Evolutionary conservation across 2,113 vertebrate species (phyloP).

Genomic region (Morone chrysops): DNA sequence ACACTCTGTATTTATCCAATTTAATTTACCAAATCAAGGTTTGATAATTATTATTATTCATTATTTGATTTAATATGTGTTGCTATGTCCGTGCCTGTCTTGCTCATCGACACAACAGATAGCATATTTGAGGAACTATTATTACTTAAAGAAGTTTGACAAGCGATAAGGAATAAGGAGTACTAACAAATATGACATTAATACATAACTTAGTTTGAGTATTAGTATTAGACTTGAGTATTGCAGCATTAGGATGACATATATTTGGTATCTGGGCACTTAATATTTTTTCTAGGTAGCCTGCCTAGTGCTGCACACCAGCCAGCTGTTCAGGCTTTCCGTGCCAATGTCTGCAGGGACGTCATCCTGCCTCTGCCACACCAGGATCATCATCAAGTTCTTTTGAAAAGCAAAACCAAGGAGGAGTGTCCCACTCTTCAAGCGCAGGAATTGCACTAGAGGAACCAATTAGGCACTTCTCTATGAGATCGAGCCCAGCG

Average conservation of each 20-base stretch:
- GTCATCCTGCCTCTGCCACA: slow-evolving; percentile 1
- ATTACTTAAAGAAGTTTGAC: background rate
- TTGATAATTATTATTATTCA: too few relatives aligned
- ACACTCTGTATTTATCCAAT: background rate
- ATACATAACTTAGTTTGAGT: background rate
- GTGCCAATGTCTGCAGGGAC: slow-evolving; percentile 4
- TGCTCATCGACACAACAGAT: background rate
- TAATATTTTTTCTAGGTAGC: background rate
- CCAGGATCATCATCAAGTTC: slow-evolving; percentile 20
- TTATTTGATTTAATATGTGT: background rate
- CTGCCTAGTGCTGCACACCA: background rate
- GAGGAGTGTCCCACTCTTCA: slow-evolving; percentile 2
- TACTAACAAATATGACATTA: background rate
- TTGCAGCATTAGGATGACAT: background rate
- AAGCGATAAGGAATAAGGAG: background rate
- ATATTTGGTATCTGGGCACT: background rate
- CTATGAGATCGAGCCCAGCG: slow-evolving; percentile 25
- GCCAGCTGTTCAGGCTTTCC: slow-evolving; percentile 29
- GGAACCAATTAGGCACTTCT: slow-evolving; percentile 48
- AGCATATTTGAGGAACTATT: too few relatives aligned
- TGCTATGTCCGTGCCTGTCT: background rate
- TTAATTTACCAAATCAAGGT: background rate
- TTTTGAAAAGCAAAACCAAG: slow-evolving; percentile 42
- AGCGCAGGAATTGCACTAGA: slow-evolving; percentile 27
- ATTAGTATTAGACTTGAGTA: too few relatives aligned